These are phyloP conservation scores for Drosophila kurseongensis DNA, from an alignment of 1,140 invertebrate species.

Conservation along the genomic window DNA sequence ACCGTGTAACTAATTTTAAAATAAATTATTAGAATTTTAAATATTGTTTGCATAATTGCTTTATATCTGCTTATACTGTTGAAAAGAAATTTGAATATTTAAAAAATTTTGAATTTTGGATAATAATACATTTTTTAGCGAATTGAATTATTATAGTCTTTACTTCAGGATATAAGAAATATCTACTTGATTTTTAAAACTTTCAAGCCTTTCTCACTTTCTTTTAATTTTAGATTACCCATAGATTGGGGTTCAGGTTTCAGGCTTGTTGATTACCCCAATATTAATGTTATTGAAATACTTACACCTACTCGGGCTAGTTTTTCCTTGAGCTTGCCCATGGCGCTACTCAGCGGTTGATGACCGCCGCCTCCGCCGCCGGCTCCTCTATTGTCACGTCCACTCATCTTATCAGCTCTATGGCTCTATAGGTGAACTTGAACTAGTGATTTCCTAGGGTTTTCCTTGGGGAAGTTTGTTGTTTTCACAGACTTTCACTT, in stretches of 20 bases:
- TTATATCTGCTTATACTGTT: too few species aligned
- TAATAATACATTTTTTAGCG: too few species aligned
- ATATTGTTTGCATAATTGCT: too few species aligned
- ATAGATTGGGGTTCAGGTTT: not conserved
- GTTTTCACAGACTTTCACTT: constrained; percentile 19
- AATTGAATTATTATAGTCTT: too few species aligned
- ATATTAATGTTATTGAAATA: constrained; percentile 24
- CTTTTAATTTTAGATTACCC: not conserved
- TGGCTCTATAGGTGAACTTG: constrained; percentile 63
- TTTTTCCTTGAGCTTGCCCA: constrained; percentile 84
- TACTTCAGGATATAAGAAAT: too few species aligned
- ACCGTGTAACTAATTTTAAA: too few species aligned
- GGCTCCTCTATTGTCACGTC: constrained; percentile 80
- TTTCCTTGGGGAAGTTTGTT: constrained; percentile 20
- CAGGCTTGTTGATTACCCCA: constrained; percentile 20
- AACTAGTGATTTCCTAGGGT: constrained; percentile 30
- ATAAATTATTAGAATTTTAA: too few species aligned
- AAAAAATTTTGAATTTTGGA: too few species aligned
- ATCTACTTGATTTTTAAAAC: too few species aligned
- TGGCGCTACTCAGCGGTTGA: constrained; percentile 79
- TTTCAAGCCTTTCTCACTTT: too few species aligned
- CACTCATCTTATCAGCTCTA: constrained; percentile 81
- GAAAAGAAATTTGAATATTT: too few species aligned
- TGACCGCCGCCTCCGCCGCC: constrained; percentile 63
- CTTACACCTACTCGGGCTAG: constrained; percentile 75